Base-by-base conservation (phyloP, 2,113 vertebrate species). In the Gnathonemus longibarbis region DNA sequence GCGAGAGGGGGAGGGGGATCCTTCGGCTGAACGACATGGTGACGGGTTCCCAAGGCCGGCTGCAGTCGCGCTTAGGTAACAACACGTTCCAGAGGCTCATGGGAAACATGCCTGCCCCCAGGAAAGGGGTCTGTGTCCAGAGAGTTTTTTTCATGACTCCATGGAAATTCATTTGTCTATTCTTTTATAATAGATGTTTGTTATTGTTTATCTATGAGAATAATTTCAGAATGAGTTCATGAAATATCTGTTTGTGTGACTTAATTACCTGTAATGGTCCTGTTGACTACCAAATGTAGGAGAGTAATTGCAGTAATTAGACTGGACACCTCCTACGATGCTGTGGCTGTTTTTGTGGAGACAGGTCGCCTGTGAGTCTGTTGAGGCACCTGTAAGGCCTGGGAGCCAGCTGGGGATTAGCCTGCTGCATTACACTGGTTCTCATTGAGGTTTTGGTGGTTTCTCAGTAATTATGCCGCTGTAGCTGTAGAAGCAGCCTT, bases 1-100 rank as follows among this genome's bases (percentile, higher is more conserved):
- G 3, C 85, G 97, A 97, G 93, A 96, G 93, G 92, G 97, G 97
- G 86, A 95, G 95, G 90, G 97, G 97, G 52, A 92, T 94, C 39
- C 77, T 97, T 91, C 95, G 96, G 42, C 94, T 97, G 80, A 97
- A 97, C 87, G 97, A 97, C 91, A 95, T 93, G 89, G 94, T 94
- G 0, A 93, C 92, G 90, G 93, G 92, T 89, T 91, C 93, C 2
- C n/a, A 58, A 42, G 96, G 95, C 83, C 94, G 92, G 88, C 88
- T 97, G 66, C 95, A 96, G 90, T 97, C 97, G 88, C 96, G 97
- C 90, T 94, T 97, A 93, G 95, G 97, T 96, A 95, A 87, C 90
- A 6, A n/a, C 31, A 39, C 0, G 39, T 35, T 24, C 6, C 46
- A 52, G 84, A 21, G 11, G 21, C 48, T 52, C 24, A 15, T 31